These are phyloP conservation scores for Arctia plantaginis DNA, from an alignment of 2,888 invertebrate species.

Conservation along the genomic window DNA sequence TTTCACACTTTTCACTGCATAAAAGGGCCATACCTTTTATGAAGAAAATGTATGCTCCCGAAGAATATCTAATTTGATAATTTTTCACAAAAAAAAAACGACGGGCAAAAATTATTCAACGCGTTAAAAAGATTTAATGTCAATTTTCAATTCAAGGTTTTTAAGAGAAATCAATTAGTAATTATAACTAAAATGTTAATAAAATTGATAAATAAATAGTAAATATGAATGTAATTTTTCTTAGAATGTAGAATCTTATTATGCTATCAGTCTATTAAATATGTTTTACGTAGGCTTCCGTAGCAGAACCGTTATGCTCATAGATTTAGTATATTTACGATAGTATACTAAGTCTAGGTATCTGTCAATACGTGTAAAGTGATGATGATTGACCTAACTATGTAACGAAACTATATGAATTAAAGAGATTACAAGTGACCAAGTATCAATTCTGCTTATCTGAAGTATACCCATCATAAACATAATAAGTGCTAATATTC, in stretches of 20 bases:
- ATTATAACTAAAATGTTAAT: neutral
- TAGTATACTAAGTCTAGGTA: neutral
- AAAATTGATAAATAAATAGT: neutral
- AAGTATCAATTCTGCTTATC: neutral
- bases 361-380: neutral
- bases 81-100: too few species aligned
- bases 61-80: neutral
- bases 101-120: too few species aligned
- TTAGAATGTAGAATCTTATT: neutral
- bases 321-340: neutral
- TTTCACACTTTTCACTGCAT: too few species aligned
- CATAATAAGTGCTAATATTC: slow-evolving; percentile 52
- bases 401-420: neutral
- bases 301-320: neutral
- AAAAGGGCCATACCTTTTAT: neutral
- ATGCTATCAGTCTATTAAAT: neutral
- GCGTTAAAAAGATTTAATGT: too few species aligned
- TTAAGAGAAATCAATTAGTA: neutral
- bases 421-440: neutral
- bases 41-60: neutral
- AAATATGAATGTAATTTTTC: neutral
- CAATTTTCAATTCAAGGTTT: too few species aligned
- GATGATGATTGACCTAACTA: neutral
- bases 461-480: slow-evolving; percentile 4
- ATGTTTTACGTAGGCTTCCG: neutral